phyloP scores from a whole-genome alignment of 2,113 vertebrate genomes.

The Pelodiscus sinensis region DNA sequence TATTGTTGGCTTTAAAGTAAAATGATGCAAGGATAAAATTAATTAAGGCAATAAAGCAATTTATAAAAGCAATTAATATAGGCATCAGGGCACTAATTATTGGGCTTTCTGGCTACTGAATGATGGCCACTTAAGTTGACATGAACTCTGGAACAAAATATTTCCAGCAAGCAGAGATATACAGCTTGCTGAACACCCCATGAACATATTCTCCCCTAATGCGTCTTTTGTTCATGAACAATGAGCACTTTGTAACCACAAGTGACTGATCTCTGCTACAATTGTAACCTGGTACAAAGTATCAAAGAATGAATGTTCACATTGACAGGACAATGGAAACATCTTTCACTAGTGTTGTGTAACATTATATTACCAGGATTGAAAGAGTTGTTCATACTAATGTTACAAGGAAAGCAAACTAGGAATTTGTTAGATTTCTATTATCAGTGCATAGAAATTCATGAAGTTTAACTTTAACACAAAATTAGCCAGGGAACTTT shows the following conservation, averaged over 20 bases:
- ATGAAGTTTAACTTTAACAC: conserved; percentile 73
- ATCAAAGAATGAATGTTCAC: conserved; percentile 13
- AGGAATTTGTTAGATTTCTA: conserved; percentile 71
- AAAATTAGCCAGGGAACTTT: conserved; percentile 72
- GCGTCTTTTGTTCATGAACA: conserved; percentile 6
- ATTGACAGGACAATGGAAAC: conserved; percentile 32
- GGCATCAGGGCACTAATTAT: neutral
- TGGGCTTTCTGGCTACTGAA: neutral
- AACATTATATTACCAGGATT: conserved; percentile 44
- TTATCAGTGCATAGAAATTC: conserved; percentile 71
- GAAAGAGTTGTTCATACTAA: conserved; percentile 43
- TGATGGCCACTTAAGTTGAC: neutral
- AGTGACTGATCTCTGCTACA: neutral
- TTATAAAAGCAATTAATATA: fast-evolving
- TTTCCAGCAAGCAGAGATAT: neutral
- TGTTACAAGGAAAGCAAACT: conserved; percentile 43
- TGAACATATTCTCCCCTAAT: neutral
- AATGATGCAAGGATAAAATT: neutral
- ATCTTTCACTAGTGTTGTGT: conserved; percentile 20
- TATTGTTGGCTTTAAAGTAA: neutral
- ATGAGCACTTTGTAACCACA: neutral
- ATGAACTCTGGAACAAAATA: neutral
- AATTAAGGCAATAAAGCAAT: neutral
- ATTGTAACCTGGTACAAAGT: conserved; percentile 1
- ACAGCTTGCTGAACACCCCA: neutral